Base-by-base conservation (phyloP, 92 coral and sea anemone species). In the Plumapathes pennacea region DNA sequence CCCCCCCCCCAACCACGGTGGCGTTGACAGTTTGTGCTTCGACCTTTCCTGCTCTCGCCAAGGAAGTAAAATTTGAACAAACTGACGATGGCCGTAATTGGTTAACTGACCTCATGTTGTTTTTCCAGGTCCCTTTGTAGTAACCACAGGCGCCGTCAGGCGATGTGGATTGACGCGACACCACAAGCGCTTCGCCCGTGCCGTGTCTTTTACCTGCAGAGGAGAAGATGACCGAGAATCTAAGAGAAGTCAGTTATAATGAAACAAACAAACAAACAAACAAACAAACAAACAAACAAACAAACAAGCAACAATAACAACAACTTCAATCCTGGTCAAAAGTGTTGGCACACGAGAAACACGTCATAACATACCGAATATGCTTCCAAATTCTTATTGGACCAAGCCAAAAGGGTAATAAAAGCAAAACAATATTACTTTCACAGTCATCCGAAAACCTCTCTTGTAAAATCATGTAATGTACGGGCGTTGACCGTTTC, bases 121-220 rank as follows among this genome's bases (percentile, higher is more conserved):
- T 50, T 59, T 62, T 72, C 90, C 90, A 84, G 11, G 51, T 33
- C 22, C 90, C 90, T 18, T 38, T 48, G 65, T 84, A 84, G 31
- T 57, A 52, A 9, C 86, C 90, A 24, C 50, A 38, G 4, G 50
- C 52, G 28, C 37, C 32, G 47, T 37, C 42, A 4, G 61, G 44
- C 10, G 49, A 60, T 15, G 19, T 41, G 5, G 53, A 64, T 6
- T 50, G 4, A 14, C 69, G 57, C n/a, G 67, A 43, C 18, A 78
- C 21, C 25, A 82, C 69, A 24, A 84, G 45, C 9, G 86, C 82
- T 38, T 67, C 53, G 0, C 90, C 90, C 19, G 29, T 47, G 2
- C 90, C 90, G 54, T 58, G 76, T 49, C 86, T 57, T 54, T 84
- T 78, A 25, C 90, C 90, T 84, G 26, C 4, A 39, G 2, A 15